Percentiles rank a stretch among this genome's conserved stretches.
Conservation (phyloP, 2,113 vertebrate genomes). For the Mus pahari region DNA sequence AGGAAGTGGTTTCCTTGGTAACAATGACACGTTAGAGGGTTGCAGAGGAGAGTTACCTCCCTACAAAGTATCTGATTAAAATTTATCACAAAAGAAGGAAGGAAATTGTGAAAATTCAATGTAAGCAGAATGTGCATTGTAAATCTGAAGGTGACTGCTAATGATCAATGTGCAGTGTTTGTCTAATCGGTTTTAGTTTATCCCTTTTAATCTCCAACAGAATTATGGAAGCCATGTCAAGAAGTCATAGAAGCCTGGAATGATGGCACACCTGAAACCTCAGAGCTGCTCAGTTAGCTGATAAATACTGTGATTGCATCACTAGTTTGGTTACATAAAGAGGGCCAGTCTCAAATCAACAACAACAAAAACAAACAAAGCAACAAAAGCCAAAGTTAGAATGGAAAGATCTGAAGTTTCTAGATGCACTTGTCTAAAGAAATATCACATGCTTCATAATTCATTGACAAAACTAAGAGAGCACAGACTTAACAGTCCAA, state of each 20-base stretch:
- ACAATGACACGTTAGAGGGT: slow-evolving; percentile 82
- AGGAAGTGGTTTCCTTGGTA: slow-evolving; percentile 87
- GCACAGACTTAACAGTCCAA: neutral
- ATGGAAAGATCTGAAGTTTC: neutral
- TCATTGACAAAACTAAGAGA: slow-evolving; percentile 24
- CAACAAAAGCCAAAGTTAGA: neutral
- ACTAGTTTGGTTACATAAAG: neutral
- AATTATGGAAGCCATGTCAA: neutral
- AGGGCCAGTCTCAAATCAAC: neutral
- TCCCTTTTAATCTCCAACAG: neutral
- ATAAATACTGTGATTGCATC: neutral
- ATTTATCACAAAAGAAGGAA: slow-evolving; percentile 81
- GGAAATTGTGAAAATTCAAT: slow-evolving; percentile 69
- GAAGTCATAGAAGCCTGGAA: neutral
- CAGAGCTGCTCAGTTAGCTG: too few species aligned
- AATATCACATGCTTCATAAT: slow-evolving; percentile 23
- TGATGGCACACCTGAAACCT: neutral
- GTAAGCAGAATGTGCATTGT: neutral
- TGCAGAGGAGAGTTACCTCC: slow-evolving; percentile 83
- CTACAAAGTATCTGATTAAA: slow-evolving; percentile 87
- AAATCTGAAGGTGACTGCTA: slow-evolving; percentile 52
- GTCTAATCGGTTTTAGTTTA: slow-evolving; percentile 59
- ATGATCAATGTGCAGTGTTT: slow-evolving; percentile 68
- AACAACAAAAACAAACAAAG: neutral
- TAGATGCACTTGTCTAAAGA: neutral